Conservation (phyloP, 2,797 vertebrate genomes). For the Melanotaenia nigrans region DNA sequence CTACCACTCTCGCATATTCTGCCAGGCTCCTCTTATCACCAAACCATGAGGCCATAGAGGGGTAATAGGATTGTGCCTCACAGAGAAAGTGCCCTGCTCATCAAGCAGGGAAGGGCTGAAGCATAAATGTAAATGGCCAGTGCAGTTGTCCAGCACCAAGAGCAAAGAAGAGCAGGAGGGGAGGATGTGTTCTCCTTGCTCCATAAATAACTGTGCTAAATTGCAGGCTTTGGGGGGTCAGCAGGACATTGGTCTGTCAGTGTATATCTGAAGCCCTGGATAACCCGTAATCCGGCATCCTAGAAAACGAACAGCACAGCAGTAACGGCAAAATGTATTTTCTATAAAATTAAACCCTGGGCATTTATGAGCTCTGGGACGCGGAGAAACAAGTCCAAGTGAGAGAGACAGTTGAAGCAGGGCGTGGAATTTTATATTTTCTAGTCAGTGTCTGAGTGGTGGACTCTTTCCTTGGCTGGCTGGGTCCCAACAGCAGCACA, state of each 20-base stretch:
- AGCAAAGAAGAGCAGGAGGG: slow-evolving; percentile 56
- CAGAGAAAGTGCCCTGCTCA: slow-evolving; percentile 74
- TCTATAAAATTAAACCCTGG: slow-evolving; percentile 64
- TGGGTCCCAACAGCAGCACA: slow-evolving; percentile 69
- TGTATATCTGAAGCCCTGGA: slow-evolving; percentile 73
- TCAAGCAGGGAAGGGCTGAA: slow-evolving; percentile 63
- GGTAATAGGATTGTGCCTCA: slow-evolving; percentile 83
- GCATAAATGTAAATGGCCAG: slow-evolving; percentile 54
- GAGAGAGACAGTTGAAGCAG: slow-evolving; percentile 33
- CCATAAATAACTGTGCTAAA: slow-evolving; percentile 79
- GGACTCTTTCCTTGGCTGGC: slow-evolving; percentile 68
- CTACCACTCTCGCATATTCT: slow-evolving; percentile 57
- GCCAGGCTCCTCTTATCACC: slow-evolving; percentile 75
- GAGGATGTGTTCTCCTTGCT: slow-evolving; percentile 67
- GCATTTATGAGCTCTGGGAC: slow-evolving; percentile 64
- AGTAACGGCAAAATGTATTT: slow-evolving; percentile 71
- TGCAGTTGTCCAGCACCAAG: slow-evolving; percentile 67
- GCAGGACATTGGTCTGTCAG: slow-evolving; percentile 70
- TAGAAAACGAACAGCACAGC: slow-evolving; percentile 75
- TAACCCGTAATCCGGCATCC: slow-evolving; percentile 76
- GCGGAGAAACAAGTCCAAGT: slow-evolving; percentile 14
- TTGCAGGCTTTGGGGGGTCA: slow-evolving; percentile 81
- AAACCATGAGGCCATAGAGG: slow-evolving; percentile 64
- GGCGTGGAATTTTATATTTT: slow-evolving; percentile 59
- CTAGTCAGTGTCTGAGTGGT: slow-evolving; percentile 61